These are phyloP conservation scores for Podarcis siculus DNA, from an alignment of 2,797 vertebrate species.

Conservation along the genomic window DNA sequence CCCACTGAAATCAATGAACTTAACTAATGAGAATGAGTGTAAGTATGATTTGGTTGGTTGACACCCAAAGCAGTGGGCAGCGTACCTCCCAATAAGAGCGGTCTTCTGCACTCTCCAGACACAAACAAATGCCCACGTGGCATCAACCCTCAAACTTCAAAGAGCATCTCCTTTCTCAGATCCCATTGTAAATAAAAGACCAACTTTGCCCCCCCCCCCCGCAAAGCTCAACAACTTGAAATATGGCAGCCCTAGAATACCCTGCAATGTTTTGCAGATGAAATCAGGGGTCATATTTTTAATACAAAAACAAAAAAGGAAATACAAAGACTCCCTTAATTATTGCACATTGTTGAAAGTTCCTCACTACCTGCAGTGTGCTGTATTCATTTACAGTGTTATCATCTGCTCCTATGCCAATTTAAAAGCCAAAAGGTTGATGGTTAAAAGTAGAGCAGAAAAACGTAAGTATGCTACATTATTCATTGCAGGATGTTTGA, in stretches of 20 bases:
- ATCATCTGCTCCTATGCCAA: not conserved
- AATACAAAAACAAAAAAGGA: not conserved
- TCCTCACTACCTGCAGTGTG: not conserved
- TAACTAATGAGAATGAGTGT: no score
- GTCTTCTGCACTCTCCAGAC: not conserved
- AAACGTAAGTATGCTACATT: not conserved
- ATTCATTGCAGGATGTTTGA: not conserved
- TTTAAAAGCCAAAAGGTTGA: not conserved
- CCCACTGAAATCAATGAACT: no score
- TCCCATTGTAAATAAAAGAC: not conserved
- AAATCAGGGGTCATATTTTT: not conserved
- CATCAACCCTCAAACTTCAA: not conserved
- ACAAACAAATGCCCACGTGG: not conserved
- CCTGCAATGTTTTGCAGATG: not conserved
- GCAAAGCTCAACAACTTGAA: no score
- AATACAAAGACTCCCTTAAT: no score
- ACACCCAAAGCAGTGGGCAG: not conserved
- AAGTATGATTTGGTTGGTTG: no score
- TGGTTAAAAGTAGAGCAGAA: not conserved
- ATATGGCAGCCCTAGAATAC: no score
- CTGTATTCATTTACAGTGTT: not conserved
- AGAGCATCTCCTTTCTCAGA: not conserved
- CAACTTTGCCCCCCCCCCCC: not conserved
- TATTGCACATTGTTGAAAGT: not conserved
- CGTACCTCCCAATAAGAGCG: not conserved